Base-by-base conservation (phyloP, 2,888 invertebrate species). In the Corythucha ciliata region DNA sequence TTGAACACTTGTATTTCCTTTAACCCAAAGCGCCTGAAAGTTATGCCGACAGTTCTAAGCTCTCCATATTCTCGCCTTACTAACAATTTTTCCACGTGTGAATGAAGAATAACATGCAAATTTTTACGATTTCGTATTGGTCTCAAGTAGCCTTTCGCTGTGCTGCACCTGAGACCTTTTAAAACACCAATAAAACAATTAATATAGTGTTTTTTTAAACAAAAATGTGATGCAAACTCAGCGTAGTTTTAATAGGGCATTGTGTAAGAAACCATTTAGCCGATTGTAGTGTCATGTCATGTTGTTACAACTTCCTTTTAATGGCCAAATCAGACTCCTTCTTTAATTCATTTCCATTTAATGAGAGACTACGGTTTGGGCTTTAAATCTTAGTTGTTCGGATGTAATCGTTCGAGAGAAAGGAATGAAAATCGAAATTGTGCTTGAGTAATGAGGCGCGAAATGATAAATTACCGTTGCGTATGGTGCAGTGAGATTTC, bases 141-240 rank as follows among this genome's bases (percentile, higher is more conserved):
- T 34, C 87, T 71, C 4, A 90, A 67, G 64, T 81, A 91, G 0
- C 81, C 89, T 69, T 88, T 90, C 10, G 87, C 83, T 1, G 86
- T 78, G 62, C 88, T 89, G 64, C 88, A 89, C 2, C 90, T 32
- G 12, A 57, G 45, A n/a, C 57, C 57, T 57, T 26, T 4, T 33
- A 33, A 37, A 49, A 21, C 14, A 41, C n/a, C n/a, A n/a, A n/a
- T n/a, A n/a, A n/a, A n/a, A n/a, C n/a, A n/a, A n/a, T n/a, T n/a
- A n/a, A n/a, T n/a, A n/a, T n/a, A n/a, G n/a, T n/a, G n/a, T n/a
- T n/a, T n/a, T n/a, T n/a, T n/a, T n/a, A n/a, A n/a, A n/a, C n/a
- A n/a, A n/a, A n/a, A n/a, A n/a, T n/a, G n/a, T n/a, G n/a, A n/a
- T n/a, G n/a, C n/a, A n/a, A n/a, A n/a, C n/a, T n/a, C n/a, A n/a